Evolutionary conservation across 2,797 vertebrate species (phyloP), one percentile per base, ranked within the genome.

Genomic region (Sarcophilus harrisii): DNA sequence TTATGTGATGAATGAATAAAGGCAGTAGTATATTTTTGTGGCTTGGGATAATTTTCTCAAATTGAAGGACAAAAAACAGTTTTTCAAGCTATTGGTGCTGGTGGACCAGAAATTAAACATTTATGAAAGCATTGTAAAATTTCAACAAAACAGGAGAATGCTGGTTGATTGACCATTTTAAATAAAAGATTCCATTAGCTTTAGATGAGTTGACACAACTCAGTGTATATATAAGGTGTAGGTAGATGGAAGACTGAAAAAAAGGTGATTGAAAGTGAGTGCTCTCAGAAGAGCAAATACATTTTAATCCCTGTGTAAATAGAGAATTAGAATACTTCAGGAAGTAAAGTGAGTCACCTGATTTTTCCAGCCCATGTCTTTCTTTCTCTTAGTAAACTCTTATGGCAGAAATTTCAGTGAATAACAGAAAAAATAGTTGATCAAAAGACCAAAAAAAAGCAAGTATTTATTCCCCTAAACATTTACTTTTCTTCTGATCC

Each of bases 1-100:
- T 95, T 97, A 91, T 91, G 92, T 62, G 73, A 32, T 52, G 38
- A 0, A 0, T 97, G 96, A 96, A 90, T 96, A 92, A 93, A 0
- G 30, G 91, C 0, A n/a, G n/a, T n/a, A 0, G 58, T 58, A 13
- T 29, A 16, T 24, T 92, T 90, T 91, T 90, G 27, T 58, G 27
- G 59, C 27, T 95, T 24, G 9, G 91, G 90, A 60, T 54, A 30
- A 49, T 58, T 91, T 96, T 92, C 55, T 55, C 38, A 94, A 92
- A 32, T 54, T 3, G 11, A 92, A 92, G 66, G 87, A 81, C 59
- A 59, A 92, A 90, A 24, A 30, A 58, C 21, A 91, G 57, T 49
- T 57, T 93, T 90, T 55, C n/a, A 92, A 59, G 49, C 60, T 58
- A 93, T 52, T 95, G 58, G 38, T 96, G 95, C 90, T 73, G 92